Evolutionary conservation across 1,140 invertebrate species (phyloP).

Genomic region (Globodera ellingtonae): DNA sequence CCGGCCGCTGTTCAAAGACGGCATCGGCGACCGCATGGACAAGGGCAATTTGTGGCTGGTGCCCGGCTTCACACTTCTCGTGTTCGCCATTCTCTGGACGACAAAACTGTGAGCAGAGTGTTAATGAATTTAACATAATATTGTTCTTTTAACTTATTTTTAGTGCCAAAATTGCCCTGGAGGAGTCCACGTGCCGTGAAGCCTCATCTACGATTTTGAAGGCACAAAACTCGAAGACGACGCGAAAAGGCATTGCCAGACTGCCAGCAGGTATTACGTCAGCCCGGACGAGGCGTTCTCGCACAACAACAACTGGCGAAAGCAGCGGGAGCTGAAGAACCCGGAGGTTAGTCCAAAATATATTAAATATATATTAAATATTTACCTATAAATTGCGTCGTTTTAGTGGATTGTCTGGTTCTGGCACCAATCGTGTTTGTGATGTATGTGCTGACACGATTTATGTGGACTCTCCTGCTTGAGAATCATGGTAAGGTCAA

Average conservation of each 20-base stretch:
- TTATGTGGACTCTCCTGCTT: slow-evolving; percentile 36
- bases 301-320: slow-evolving; percentile 25
- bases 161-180: slow-evolving; percentile 40
- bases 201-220: slow-evolving; percentile 40
- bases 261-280: slow-evolving; percentile 39
- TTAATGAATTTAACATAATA: no score
- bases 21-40: no score
- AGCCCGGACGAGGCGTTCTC: slow-evolving; percentile 35
- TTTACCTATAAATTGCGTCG: no score
- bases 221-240: slow-evolving; percentile 40
- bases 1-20: no score
- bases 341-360: slow-evolving; percentile 30
- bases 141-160: not conserved
- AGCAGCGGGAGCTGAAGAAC: slow-evolving; percentile 37
- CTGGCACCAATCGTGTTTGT: slow-evolving; percentile 44
- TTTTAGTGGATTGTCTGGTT: slow-evolving; percentile 38
- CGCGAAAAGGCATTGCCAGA: slow-evolving; percentile 43
- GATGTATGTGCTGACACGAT: slow-evolving; percentile 40
- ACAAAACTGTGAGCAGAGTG: slow-evolving; percentile 38
- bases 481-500: slow-evolving; percentile 34
- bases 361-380: no score
- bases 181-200: slow-evolving; percentile 32
- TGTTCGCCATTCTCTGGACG: slow-evolving; percentile 41
- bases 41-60: no score
- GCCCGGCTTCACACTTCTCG: slow-evolving; percentile 40